Evolutionary conservation across 2,113 vertebrate genomes (phyloP).

Genomic region (Caranx ignobilis): DNA sequence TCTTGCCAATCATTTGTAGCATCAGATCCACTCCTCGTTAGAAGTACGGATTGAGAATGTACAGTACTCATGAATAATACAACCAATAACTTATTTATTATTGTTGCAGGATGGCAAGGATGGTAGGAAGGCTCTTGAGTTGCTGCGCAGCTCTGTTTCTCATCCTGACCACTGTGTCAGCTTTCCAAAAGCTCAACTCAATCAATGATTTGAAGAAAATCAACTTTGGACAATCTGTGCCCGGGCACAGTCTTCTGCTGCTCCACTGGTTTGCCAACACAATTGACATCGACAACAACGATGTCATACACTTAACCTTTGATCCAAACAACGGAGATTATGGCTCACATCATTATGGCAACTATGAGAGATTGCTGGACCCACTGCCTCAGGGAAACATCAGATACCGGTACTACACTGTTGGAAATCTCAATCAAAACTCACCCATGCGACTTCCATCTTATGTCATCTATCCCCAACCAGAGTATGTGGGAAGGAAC

Average conservation of each 20-base stretch:
- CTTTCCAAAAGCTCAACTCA: constrained; percentile 39
- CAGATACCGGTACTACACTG: constrained; percentile 60
- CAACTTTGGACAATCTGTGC: constrained; percentile 50
- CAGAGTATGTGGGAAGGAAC: constrained; percentile 43
- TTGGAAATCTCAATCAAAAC: constrained; percentile 60
- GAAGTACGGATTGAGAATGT: neutral
- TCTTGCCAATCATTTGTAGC: too few relatives aligned
- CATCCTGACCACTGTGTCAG: constrained; percentile 23
- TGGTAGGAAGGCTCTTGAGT: neutral
- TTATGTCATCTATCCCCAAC: constrained; percentile 36
- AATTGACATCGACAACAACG: constrained; percentile 45
- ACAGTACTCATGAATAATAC: neutral
- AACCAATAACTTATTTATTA: constrained; percentile 2
- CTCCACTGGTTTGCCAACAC: constrained; percentile 76
- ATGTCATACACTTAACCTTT: constrained; percentile 59
- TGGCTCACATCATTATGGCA: constrained; percentile 71
- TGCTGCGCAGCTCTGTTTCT: constrained; percentile 46
- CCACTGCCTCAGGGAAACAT: neutral
- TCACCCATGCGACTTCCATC: constrained; percentile 36
- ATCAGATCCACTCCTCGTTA: neutral
- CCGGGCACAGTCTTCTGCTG: constrained; percentile 67
- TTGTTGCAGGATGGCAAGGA: constrained; percentile 51
- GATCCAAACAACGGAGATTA: constrained; percentile 56
- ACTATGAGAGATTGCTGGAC: constrained; percentile 56
- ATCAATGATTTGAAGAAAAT: constrained; percentile 63